Base-by-base conservation (phyloP, 2,888 invertebrate species). In the Lordiphosa andalusiaca region DNA sequence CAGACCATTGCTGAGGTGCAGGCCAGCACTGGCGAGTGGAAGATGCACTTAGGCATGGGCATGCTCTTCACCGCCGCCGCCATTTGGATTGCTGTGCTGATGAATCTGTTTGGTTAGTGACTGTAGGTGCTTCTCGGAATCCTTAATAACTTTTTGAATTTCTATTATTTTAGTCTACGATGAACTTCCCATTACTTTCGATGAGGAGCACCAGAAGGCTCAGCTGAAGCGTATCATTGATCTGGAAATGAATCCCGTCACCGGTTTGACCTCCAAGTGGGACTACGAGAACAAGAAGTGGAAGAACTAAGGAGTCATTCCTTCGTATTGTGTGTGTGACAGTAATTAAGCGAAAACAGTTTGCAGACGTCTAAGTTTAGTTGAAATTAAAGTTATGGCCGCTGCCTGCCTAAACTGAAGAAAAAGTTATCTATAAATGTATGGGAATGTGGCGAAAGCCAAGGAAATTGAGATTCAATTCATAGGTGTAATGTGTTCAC, bases 1-100 rank as follows among this genome's bases (percentile, higher is more conserved):
- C 96, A 97, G 90, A 99, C 99, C 12, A 96, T 96, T 88, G 92
- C 95, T 3, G 99, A 99, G 91, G 93, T 98, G 90, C 91, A 94
- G 63, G 96, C 78, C 49, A 19, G 51, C 46, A 77, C 80, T 39
- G 89, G 88, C 13, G 87, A 88, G 56, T 89, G 88, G 88, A 89
- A 89, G 56, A 42, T 84, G 76, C 88, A 93, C 0, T 0, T 94
- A 0, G 96, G 96, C 33, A 87, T 92, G 65, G 67, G 40, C 12
- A 49, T 87, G 0, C 44, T 89, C 48, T 84, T 86, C 53, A 51
- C 59, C 23, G 69, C 86, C 16, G 58, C 65, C 4, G 88, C 84
- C 40, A 73, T 89, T 38, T 86, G 88, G 85, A 67, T 87, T 30
- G 71, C 75, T 21, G 71, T 88, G 7, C 57, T 87, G 39, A 85